A percentile compares a stretch with the other conserved stretches of the same genome.
phyloP scores from a whole-genome alignment of 2,797 vertebrate species.

The Lepus townsendii region DNA sequence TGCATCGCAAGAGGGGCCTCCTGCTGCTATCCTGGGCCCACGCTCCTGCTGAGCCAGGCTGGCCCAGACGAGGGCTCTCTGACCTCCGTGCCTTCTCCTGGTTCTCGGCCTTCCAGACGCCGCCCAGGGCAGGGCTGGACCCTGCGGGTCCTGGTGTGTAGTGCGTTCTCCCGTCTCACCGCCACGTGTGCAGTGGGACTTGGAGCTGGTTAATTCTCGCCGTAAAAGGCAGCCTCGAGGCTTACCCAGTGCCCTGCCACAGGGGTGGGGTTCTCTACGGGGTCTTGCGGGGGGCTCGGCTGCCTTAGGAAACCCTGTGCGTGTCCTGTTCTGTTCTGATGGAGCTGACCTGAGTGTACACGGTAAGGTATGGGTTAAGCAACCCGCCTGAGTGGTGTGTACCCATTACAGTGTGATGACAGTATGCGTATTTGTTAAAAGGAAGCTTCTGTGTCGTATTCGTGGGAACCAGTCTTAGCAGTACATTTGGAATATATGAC shows the following conservation, averaged over 20 bases:
- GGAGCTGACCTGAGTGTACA: neutral
- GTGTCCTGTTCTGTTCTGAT: neutral
- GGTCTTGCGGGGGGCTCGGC: too few species aligned
- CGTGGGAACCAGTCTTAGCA: neutral
- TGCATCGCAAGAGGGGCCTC: too few species aligned
- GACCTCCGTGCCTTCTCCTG: too few species aligned
- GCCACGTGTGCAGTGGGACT: fast-evolving
- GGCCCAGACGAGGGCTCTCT: too few species aligned
- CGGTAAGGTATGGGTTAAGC: fast-evolving
- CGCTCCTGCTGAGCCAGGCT: too few species aligned
- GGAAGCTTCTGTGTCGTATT: too few species aligned
- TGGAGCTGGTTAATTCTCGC: fast-evolving
- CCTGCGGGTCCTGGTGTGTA: fast-evolving
- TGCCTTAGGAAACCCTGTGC: neutral
- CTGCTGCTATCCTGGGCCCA: too few species aligned
- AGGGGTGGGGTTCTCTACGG: neutral
- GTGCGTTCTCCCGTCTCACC: fast-evolving
- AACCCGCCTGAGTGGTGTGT: fast-evolving
- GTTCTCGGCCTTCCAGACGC: too few species aligned
- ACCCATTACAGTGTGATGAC: neutral
- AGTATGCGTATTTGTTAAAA: neutral
- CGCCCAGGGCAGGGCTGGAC: neutral
- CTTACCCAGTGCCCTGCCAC: fast-evolving
- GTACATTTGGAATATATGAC: neutral
- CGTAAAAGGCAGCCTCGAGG: too few species aligned